Base-by-base conservation (phyloP, 2,113 vertebrate genomes). In the Xiphophorus maculatus region DNA sequence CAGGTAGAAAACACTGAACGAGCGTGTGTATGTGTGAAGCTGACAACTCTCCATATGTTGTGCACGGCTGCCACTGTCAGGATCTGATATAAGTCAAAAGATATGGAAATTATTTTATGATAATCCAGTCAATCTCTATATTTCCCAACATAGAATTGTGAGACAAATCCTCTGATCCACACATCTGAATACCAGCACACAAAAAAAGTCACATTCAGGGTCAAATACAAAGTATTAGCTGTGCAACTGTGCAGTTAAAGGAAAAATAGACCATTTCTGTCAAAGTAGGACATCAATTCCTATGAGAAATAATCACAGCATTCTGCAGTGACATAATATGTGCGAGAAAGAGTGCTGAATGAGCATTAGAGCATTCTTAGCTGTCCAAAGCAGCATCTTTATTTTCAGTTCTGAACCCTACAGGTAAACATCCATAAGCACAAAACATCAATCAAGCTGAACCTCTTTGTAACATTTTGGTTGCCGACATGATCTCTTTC, bases 11-110 rank as follows among this genome's bases (percentile, higher is more conserved):
- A n/a, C 22, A 58, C 51, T 58, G 44, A 77, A 77, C 80, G 66
- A 74, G 44, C 66, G 35, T n/a, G 42, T 63, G 32, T 79, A 58
- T n/a, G 81, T 82, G 81, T 77, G 72, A 89, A 85, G 63, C 66
- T 82, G 83, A 79, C 87, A 88, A 72, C 66, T 79, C 69, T 73
- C 83, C 54, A 32, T 94, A 95, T 96, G 95, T 90, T 95, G 93
- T 95, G 95, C 93, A 94, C 95, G 95, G 94, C 92, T 94, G 84
- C 91, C 94, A n/a, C 90, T 95, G 94, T 94, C 90, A 95, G 94
- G 94, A 95, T 94, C 92, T 93, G 94, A 95, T 94, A 92, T 93
- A 67, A 82, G 80, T 89, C 29, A 75, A 35, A 54, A 78, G 81
- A 70, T 64, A 13, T 42, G 64, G 48, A 69, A 77, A 89, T 90